Evolutionary conservation across 1,140 invertebrate species (phyloP), one percentile per base, ranked within the genome.

Genomic region (Cecropterus lyciades): DNA sequence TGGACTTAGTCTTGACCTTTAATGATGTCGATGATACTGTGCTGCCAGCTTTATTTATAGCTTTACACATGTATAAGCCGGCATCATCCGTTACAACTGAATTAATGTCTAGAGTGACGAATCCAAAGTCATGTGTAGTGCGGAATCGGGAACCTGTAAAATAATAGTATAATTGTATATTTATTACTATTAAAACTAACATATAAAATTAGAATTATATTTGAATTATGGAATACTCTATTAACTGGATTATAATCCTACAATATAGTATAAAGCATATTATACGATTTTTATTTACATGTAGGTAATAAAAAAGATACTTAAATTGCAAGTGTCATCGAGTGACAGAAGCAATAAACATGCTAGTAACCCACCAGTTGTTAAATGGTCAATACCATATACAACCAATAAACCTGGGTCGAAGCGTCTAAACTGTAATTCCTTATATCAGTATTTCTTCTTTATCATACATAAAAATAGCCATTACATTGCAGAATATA

Each of bases 51-150:
- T 94, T 95, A 82, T 99, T 99, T 49, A 97, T 97, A 0, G 98
- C 97, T 88, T 98, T 98, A 80, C 98, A 98, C 93, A 97, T 97
- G 84, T 99, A 99, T 0, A 98, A 93, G 16, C 98, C 98, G 53
- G 97, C 96, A 92, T 99, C 98, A 87, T 98, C 96, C 5, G 96
- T 93, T 46, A 99, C 97, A 5, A 97, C 96, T 14, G 96, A 96
- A 75, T 95, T 95, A 52, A 99, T 98, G 79, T 99, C 98, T 75
- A 99, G 89, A 0, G 97, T 98, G 3, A 99, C 97, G 84, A 97
- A 98, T 48, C 98, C 98, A 91, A 99, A 99, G 83, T 99, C 98
- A 81, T 98, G 96, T 57, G 95, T 98, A 8, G 97, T 96, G 68
- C 96, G 96, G 93, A 98, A 96, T 62, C 98, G 94, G 59, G 97